A percentile compares a stretch with the other conserved stretches of the same genome.
phyloP scores from a whole-genome alignment of 2,888 invertebrate species.

The Hypomecis atomaria region DNA sequence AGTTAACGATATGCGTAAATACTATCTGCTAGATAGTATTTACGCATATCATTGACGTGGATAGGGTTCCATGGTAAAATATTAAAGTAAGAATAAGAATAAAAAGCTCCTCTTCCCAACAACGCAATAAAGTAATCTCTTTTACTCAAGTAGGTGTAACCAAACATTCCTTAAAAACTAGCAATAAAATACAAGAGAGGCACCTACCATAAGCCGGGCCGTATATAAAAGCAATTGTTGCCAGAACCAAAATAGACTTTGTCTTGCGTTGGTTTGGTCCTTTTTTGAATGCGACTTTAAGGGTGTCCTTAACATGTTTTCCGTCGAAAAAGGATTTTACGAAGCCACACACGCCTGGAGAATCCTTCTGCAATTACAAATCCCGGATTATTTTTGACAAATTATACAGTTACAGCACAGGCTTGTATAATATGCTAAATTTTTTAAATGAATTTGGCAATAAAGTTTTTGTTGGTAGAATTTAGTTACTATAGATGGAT shows the following conservation, averaged over 20 bases:
- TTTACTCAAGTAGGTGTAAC: conserved; percentile 18
- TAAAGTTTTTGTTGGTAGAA: neutral
- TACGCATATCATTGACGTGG: too few species aligned
- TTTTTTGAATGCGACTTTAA: conserved; percentile 79
- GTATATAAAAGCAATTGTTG: conserved; percentile 70
- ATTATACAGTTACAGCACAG: conserved; percentile 28
- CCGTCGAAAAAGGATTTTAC: conserved; percentile 80
- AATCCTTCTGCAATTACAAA: conserved; percentile 62
- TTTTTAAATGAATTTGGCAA: neutral
- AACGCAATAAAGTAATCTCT: conserved; percentile 23
- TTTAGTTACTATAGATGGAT: neutral
- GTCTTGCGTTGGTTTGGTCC: conserved; percentile 68
- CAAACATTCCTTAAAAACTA: conserved; percentile 40
- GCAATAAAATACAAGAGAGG: conserved; percentile 49
- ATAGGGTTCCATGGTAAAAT: too few species aligned
- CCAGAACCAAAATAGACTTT: conserved; percentile 71
- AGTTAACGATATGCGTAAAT: too few species aligned
- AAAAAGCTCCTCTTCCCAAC: neutral
- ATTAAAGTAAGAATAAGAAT: too few species aligned
- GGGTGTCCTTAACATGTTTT: conserved; percentile 78
- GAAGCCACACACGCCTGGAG: conserved; percentile 54
- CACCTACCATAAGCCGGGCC: conserved; percentile 73
- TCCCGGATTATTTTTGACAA: conserved; percentile 41
- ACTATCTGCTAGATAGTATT: too few species aligned
- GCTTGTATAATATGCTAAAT: neutral